Conservation (phyloP, 2,888 invertebrate species). For the Zaprionus bogoriensis region DNA sequence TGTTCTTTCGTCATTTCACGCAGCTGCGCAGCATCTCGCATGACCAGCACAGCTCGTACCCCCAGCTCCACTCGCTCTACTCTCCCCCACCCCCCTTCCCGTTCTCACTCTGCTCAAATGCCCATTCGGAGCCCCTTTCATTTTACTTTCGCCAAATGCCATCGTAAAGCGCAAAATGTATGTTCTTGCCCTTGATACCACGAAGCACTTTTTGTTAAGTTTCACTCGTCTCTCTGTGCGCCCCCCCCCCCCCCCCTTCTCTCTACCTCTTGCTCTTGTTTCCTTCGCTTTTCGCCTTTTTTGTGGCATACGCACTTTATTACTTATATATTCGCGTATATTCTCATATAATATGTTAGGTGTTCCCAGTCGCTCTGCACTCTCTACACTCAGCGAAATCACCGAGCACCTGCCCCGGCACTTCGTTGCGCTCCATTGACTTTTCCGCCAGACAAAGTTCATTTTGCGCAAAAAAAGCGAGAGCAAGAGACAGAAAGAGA, state of each 20-base stretch:
- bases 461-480: background rate
- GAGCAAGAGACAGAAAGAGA: background rate
- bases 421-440: slow-evolving; percentile 3
- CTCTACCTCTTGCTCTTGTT: slow-evolving; percentile 6
- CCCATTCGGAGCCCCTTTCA: slow-evolving; percentile 50
- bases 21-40: slow-evolving; percentile 60
- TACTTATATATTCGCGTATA: slow-evolving; percentile 40
- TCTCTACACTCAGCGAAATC: slow-evolving; percentile 19
- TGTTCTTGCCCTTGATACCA: slow-evolving; percentile 58
- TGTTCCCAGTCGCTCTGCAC: slow-evolving; percentile 19
- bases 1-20: slow-evolving; percentile 60
- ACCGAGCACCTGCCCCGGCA: slow-evolving; percentile 2
- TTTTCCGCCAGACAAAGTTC: slow-evolving; percentile 20
- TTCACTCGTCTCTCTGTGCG: slow-evolving; percentile 22
- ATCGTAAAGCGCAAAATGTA: slow-evolving; percentile 68
- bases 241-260: background rate
- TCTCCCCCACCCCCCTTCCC: background rate
- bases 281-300: slow-evolving; percentile 2
- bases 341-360: slow-evolving; percentile 43
- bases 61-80: background rate
- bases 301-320: slow-evolving; percentile 50
- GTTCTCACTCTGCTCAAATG: slow-evolving; percentile 16
- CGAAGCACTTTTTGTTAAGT: slow-evolving; percentile 56
- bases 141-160: slow-evolving; percentile 61
- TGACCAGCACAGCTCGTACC: slow-evolving; percentile 43